Evolutionary conservation across 2,888 invertebrate genomes (phyloP).

Genomic region (Drosophila yooni): DNA sequence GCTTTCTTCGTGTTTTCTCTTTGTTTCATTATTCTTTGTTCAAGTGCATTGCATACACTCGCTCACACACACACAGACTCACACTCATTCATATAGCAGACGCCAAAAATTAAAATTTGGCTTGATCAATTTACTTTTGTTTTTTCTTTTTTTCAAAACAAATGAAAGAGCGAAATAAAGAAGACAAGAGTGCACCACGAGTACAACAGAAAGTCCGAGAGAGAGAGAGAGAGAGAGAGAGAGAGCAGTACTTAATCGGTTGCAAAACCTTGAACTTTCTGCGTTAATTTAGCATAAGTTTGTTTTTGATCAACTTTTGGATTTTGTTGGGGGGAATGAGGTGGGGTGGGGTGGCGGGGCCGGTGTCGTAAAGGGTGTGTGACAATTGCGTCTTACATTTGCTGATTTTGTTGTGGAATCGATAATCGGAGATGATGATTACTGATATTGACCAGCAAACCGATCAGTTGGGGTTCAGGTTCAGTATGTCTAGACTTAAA

Average conservation of each 20-base stretch:
- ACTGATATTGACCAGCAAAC: conserved; percentile 9
- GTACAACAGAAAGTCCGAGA: background rate
- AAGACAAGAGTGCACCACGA: background rate
- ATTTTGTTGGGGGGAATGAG: background rate
- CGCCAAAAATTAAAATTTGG: conserved; percentile 39
- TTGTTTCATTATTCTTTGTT: conserved; percentile 50
- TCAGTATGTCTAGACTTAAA: conserved; percentile 4
- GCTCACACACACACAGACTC: background rate
- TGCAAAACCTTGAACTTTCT: conserved; percentile 58
- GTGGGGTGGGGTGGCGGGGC: background rate
- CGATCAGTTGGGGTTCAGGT: conserved; percentile 17
- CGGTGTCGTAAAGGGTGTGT: background rate
- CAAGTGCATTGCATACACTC: conserved; percentile 43
- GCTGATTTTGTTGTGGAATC: conserved; percentile 2
- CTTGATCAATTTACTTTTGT: conserved; percentile 15
- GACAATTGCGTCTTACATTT: conserved; percentile 51
- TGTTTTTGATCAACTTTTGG: conserved; percentile 18
- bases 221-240: background rate
- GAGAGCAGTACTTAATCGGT: conserved; percentile 38
- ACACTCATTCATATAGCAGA: conserved; percentile 26
- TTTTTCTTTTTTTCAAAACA: conserved; percentile 1
- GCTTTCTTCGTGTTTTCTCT: conserved; percentile 33
- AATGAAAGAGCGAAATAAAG: background rate
- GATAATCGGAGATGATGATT: conserved; percentile 9
- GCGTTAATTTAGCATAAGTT: conserved; percentile 32